phyloP scores from a whole-genome alignment of 2,888 invertebrate species.

The Cheilosia scutellata region DNA sequence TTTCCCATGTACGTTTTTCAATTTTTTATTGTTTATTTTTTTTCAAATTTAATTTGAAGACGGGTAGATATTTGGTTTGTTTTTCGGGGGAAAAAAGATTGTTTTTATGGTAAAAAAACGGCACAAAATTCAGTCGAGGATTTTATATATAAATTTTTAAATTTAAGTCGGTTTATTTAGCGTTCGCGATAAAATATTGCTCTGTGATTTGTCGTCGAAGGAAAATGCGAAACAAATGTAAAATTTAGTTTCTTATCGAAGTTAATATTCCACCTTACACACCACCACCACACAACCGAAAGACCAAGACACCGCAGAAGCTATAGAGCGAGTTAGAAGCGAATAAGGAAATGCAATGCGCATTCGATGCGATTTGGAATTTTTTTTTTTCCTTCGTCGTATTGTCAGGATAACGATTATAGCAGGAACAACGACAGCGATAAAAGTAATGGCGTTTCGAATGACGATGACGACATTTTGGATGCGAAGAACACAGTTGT shows the following conservation, averaged over 20 bases:
- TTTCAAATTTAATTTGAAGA: slow-evolving; percentile 53
- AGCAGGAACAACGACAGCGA: slow-evolving; percentile 21
- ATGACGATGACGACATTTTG: slow-evolving; percentile 14
- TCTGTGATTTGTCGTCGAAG: slow-evolving; percentile 72
- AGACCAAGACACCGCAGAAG: slow-evolving; percentile 63
- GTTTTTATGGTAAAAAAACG: slow-evolving; percentile 64
- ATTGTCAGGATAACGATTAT: slow-evolving; percentile 24
- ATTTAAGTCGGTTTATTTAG: slow-evolving; percentile 23
- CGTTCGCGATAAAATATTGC: slow-evolving; percentile 66
- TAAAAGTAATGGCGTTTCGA: slow-evolving; percentile 51
- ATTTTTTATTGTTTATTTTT: slow-evolving; percentile 1
- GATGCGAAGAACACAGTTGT: slow-evolving; percentile 30
- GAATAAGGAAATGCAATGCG: slow-evolving; percentile 73
- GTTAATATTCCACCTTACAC: slow-evolving; percentile 69
- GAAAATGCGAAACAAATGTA: background rate
- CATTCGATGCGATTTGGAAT: slow-evolving; percentile 60
- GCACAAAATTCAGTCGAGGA: slow-evolving; percentile 76
- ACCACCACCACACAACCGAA: slow-evolving; percentile 73
- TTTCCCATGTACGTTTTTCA: slow-evolving; percentile 24
- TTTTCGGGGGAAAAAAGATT: slow-evolving; percentile 12
- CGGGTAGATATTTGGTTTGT: slow-evolving; percentile 16
- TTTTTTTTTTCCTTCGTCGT: slow-evolving; percentile 25
- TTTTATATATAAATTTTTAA: slow-evolving; percentile 44
- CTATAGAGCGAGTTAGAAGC: slow-evolving; percentile 50
- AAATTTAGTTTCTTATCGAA: slow-evolving; percentile 55